Evolutionary conservation across 2,797 vertebrate genomes (phyloP).

Genomic region (Smutsia temminckii): DNA sequence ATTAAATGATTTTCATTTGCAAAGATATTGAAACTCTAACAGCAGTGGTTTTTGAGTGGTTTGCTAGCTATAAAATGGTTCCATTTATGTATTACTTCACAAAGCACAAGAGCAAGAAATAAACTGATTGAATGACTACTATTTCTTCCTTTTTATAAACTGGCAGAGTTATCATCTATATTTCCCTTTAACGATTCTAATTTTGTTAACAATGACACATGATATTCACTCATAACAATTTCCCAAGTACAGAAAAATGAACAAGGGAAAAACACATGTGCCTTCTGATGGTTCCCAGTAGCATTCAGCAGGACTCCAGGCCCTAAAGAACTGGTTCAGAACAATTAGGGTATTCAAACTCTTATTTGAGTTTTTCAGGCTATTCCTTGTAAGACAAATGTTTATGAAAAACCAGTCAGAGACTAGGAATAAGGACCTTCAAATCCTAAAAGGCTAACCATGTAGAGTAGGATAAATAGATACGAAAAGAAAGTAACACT

Average conservation of each 20-base stretch:
- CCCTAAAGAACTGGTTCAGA: background rate
- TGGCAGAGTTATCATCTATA: background rate
- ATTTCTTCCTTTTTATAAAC: background rate
- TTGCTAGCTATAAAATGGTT: background rate
- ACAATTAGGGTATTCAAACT: background rate
- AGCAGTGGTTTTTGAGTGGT: background rate
- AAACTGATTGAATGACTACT: background rate
- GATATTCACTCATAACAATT: background rate
- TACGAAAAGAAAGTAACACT: background rate
- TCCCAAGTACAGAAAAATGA: background rate
- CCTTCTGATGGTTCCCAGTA: background rate
- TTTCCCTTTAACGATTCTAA: background rate
- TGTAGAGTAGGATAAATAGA: background rate
- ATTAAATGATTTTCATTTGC: background rate
- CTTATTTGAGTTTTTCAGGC: background rate
- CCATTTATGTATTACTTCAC: background rate
- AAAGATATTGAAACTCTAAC: background rate
- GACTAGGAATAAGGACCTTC: background rate
- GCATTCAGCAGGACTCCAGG: background rate
- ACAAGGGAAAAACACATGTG: background rate
- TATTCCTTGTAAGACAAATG: background rate
- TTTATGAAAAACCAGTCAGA: background rate
- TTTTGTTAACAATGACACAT: background rate
- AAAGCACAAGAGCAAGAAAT: background rate
- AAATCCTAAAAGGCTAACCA: background rate